Base-by-base conservation (phyloP, 2,797 vertebrate genomes). In the Orestias chungarensis region DNA sequence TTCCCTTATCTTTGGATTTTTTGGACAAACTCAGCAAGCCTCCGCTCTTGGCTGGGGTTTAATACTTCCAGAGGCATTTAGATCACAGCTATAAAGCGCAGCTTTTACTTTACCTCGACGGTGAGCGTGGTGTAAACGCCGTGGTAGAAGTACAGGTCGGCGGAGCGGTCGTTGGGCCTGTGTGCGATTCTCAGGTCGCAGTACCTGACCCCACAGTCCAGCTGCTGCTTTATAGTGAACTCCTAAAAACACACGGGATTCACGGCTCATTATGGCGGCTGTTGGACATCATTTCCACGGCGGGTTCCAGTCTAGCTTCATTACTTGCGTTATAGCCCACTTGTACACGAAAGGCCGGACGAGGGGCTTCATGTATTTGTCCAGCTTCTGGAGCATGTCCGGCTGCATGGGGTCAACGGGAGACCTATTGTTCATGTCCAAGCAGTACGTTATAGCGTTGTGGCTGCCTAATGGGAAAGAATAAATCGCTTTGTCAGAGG, bases 271-370 rank as follows among this genome's bases (percentile, higher is more conserved):
- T 4, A 59, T 0, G 25, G 9, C 17, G 11, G 15, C 23, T 23
- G 23, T 9, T 18, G 3, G 2, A 20, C 12, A 27, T n/a, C 1
- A 11, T 8, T 20, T 23, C 25, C 18, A 10, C 23, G 11, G 3
- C 4, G n/a, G 9, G 1, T 1, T 2, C 1, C n/a, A 57, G 6
- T 35, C 1, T 17, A 3, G 10, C n/a, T 33, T 18, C 2, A 27
- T 82, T 92, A 98, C 97, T 96, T 99, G 97, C 20, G 97, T 96
- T 73, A 89, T 83, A 0, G 96, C 95, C 97, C 97, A 99, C 85
- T 94, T 96, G 91, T 97, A 96, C 74, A 99, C 94, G 83, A 96
- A 91, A 0, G 96, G 95, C 0, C 90, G 94, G 31, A 95, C 95
- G 29, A 98, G 54, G n/a, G 94, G 96, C 27, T 97, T 98, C 83